Conservation (phyloP, 2,888 invertebrate species). For the Volucella inflata region DNA sequence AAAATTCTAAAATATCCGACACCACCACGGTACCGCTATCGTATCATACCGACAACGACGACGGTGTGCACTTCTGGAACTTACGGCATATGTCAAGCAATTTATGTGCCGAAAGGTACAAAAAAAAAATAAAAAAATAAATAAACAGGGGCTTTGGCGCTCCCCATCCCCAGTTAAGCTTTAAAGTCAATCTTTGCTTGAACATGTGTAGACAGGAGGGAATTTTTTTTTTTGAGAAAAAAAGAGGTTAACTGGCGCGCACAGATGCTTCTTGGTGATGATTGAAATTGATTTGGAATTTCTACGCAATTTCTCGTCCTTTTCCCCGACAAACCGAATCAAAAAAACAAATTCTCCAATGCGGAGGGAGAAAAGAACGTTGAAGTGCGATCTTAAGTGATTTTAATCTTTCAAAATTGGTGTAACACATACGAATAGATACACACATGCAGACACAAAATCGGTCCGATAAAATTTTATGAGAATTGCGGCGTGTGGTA, state of each 20-base stretch:
- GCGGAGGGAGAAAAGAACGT: constrained; percentile 2
- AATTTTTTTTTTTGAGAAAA: constrained; percentile 36
- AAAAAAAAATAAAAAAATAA: constrained; percentile 10
- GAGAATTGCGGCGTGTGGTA: constrained; percentile 37
- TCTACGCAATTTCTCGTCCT: constrained; percentile 20
- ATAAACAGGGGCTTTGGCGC: background rate
- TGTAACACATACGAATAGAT: constrained; percentile 25
- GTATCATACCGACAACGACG: background rate
- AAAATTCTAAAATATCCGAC: constrained; percentile 64
- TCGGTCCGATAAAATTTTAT: constrained; percentile 68
- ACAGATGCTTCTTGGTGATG: constrained; percentile 61
- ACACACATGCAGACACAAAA: constrained; percentile 33
- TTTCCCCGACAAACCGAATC: constrained; percentile 3
- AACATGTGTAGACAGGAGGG: constrained; percentile 24
- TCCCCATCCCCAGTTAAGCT: constrained; percentile 16
- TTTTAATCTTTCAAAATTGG: constrained; percentile 71
- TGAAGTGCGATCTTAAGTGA: constrained; percentile 57
- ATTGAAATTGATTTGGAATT: constrained; percentile 70
- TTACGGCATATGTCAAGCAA: constrained; percentile 47
- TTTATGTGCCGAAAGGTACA: constrained; percentile 37
- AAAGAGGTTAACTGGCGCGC: constrained; percentile 34
- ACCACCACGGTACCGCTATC: constrained; percentile 1
- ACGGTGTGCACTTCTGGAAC: constrained; percentile 42
- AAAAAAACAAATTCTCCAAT: constrained; percentile 21
- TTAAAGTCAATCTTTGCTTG: constrained; percentile 30